Evolutionary conservation across 2,113 vertebrate genomes (phyloP).

Genomic region (Phainopepla nitens): DNA sequence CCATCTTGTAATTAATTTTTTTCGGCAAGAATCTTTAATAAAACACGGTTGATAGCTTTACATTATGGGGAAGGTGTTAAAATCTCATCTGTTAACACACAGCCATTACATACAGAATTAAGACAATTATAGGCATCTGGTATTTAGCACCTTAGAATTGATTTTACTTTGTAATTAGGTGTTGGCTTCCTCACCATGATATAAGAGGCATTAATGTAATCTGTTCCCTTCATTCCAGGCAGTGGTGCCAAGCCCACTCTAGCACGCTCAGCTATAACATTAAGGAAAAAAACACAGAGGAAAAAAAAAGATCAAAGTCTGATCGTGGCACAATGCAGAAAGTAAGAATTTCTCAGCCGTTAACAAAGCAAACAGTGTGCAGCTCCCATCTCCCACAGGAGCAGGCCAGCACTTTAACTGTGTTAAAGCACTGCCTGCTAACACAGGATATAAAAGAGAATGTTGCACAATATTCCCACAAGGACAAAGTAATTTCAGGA

Average conservation of each 20-base stretch:
- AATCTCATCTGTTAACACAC: constrained; percentile 38
- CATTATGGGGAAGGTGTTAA: constrained; percentile 53
- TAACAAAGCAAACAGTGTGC: constrained; percentile 34
- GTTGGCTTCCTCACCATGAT: constrained; percentile 89
- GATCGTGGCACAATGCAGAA: constrained; percentile 27
- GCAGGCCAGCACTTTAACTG: constrained; percentile 46
- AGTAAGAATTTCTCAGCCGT: constrained; percentile 13
- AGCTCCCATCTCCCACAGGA: constrained; percentile 40
- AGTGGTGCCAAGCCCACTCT: constrained; percentile 88
- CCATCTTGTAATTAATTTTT: constrained; percentile 49
- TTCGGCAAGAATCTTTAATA: constrained; percentile 51
- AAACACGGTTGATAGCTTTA: constrained; percentile 33
- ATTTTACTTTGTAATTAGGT: constrained; percentile 63
- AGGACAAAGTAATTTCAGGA: constrained; percentile 49
- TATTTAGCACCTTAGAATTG: constrained; percentile 66
- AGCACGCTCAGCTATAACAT: constrained; percentile 84
- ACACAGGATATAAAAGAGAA: constrained; percentile 52
- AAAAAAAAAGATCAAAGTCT: neutral
- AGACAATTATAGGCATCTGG: constrained; percentile 56
- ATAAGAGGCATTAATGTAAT: constrained; percentile 97
- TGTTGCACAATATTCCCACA: constrained; percentile 31
- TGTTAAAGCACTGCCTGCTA: constrained; percentile 30
- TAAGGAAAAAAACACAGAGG: neutral
- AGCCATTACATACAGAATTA: constrained; percentile 53
- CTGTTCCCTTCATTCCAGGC: constrained; percentile 91